Percentiles rank a stretch among this genome's conserved stretches.
phyloP scores from a whole-genome alignment of 1,140 invertebrate genomes.

The Drosophila nasuta region DNA sequence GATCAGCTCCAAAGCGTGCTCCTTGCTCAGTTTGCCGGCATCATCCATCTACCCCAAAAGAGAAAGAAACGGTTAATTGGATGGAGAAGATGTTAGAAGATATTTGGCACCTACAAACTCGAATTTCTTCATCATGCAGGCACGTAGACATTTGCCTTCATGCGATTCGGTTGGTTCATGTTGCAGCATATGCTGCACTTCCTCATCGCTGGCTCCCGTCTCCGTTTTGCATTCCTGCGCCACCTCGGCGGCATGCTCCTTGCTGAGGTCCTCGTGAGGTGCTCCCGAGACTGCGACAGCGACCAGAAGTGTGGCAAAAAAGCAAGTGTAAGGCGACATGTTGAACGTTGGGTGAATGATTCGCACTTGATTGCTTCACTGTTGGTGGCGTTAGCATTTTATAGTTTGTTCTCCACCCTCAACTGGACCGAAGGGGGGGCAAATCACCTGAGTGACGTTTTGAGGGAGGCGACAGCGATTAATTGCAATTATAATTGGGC shows the following conservation, averaged over 20 bases:
- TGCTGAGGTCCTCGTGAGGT: slow-evolving; percentile 58
- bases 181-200: slow-evolving; percentile 63
- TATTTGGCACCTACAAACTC: slow-evolving; percentile 53
- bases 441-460: background rate
- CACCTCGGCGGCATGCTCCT: slow-evolving; percentile 48
- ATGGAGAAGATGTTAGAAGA: background rate
- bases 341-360: slow-evolving; percentile 17
- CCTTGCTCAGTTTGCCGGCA: slow-evolving; percentile 64
- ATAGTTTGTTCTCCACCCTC: slow-evolving; percentile 35
- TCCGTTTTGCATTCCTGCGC: slow-evolving; percentile 66
- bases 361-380: slow-evolving; percentile 44
- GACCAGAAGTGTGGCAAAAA: slow-evolving; percentile 34
- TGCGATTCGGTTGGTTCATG: slow-evolving; percentile 49
- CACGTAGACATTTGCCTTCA: slow-evolving; percentile 68
- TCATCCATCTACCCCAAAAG: slow-evolving; percentile 60
- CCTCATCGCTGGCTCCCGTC: slow-evolving; percentile 65
- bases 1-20: slow-evolving; percentile 57
- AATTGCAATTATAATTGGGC: slow-evolving; percentile 60
- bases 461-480: slow-evolving; percentile 48
- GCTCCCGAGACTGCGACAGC: slow-evolving; percentile 38
- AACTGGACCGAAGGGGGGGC: background rate
- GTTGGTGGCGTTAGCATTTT: slow-evolving; percentile 40
- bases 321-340: slow-evolving; percentile 41
- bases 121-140: slow-evolving; percentile 79
- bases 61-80: no score